phyloP scores from a whole-genome alignment of 2,888 invertebrate genomes.

The Hypena proboscidalis region DNA sequence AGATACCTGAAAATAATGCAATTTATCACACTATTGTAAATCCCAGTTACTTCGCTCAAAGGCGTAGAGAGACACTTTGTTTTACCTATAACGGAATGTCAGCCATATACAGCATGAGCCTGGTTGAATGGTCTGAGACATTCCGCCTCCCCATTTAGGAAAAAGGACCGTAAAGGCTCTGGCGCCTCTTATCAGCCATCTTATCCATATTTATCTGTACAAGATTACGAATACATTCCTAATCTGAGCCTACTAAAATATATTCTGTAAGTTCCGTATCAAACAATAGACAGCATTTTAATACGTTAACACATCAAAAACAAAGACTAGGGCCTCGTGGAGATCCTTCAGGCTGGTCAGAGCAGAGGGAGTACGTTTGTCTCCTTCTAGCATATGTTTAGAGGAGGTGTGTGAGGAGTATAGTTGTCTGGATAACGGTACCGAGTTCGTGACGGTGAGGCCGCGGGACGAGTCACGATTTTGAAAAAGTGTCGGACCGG shows the following conservation, averaged over 20 bases:
- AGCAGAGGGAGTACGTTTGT: conserved; percentile 47
- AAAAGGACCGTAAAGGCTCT: not conserved
- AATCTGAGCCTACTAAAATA: conserved; percentile 1
- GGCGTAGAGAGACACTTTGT: too few relatives aligned
- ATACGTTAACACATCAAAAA: conserved; percentile 57
- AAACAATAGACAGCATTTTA: conserved; percentile 35
- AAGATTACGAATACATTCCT: conserved; percentile 2
- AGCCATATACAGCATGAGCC: too few relatives aligned
- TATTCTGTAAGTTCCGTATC: conserved; percentile 22
- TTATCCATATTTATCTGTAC: not conserved
- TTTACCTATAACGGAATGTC: too few relatives aligned
- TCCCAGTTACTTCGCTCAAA: too few relatives aligned
- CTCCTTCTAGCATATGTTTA: conserved; percentile 51
- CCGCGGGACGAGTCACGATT: conserved; percentile 80
- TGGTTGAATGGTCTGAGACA: too few relatives aligned
- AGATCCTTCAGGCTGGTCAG: conserved; percentile 50
- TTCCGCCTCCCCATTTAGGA: not conserved
- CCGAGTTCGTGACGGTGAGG: conserved; percentile 74
- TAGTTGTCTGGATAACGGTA: conserved; percentile 69
- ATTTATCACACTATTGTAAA: too few relatives aligned
- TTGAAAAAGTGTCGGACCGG: conserved; percentile 81
- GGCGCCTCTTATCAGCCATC: not conserved
- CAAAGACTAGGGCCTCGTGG: conserved; percentile 44
- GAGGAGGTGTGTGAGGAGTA: conserved; percentile 59
- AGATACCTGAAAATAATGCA: too few relatives aligned